Percentiles rank a stretch among this genome's conserved stretches.
phyloP scores from a whole-genome alignment of 1,140 invertebrate species.

The Zaprionus lachaisei region DNA sequence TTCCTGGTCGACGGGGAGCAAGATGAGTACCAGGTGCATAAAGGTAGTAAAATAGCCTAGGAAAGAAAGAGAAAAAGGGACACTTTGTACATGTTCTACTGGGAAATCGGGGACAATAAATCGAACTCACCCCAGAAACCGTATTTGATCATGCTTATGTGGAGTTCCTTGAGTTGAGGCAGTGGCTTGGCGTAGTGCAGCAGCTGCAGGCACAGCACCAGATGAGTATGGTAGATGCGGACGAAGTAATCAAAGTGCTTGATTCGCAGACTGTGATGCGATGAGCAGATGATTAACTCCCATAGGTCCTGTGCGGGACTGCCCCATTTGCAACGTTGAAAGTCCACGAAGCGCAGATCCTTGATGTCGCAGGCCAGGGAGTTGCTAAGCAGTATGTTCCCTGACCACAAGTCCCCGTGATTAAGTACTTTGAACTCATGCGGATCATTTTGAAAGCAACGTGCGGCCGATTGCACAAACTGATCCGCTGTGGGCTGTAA shows the following conservation, averaged over 20 bases:
- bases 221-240: slow-evolving; percentile 71
- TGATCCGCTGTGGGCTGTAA: slow-evolving; percentile 68
- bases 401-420: slow-evolving; percentile 87
- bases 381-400: slow-evolving; percentile 84
- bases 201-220: slow-evolving; percentile 62
- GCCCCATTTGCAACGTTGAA: slow-evolving; percentile 80
- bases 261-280: slow-evolving; percentile 69
- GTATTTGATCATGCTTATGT: slow-evolving; percentile 76
- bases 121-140: slow-evolving; percentile 75
- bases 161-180: slow-evolving; percentile 64
- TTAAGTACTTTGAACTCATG: slow-evolving; percentile 87
- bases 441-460: slow-evolving; percentile 73
- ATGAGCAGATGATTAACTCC: slow-evolving; percentile 73
- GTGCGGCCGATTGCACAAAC: slow-evolving; percentile 67
- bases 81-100: background rate
- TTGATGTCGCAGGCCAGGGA: slow-evolving; percentile 65
- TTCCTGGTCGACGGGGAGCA: slow-evolving; percentile 71
- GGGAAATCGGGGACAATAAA: background rate
- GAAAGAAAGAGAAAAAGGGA: background rate
- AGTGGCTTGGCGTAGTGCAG: slow-evolving; percentile 67
- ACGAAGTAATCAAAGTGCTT: slow-evolving; percentile 74
- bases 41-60: slow-evolving; percentile 77
- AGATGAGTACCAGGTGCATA: slow-evolving; percentile 72
- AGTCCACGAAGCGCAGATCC: slow-evolving; percentile 84
- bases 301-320: slow-evolving; percentile 84